Base-by-base conservation (phyloP, 2,113 vertebrate genomes). In the Phyllopteryx taeniolatus region DNA sequence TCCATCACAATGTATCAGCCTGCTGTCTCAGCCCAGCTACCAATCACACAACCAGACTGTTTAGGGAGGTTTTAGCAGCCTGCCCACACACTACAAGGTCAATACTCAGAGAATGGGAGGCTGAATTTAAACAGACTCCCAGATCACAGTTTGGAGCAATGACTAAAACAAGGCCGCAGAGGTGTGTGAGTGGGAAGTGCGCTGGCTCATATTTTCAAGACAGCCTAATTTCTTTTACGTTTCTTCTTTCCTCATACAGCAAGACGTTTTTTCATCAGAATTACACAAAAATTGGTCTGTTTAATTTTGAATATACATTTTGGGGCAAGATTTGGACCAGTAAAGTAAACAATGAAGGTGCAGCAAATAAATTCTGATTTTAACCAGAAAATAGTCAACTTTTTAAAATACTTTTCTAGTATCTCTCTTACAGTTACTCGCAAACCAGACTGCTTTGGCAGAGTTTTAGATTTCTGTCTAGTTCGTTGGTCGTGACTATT, bases 71-170 rank as follows among this genome's bases (percentile, higher is more conserved):
- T 80, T 74, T 27, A 85, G 73, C 67, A 59, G 74, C 70, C 76
- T 81, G 75, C 72, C 79, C 74, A 79, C 83, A 85, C 61, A 75
- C 81, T 76, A 83, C 82, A 84, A 89, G 83, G 86, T 89, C 83
- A 54, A 82, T 71, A 68, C 14, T 1, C 20, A 74, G 11, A 49
- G 54, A 63, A 63, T 6, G 53, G 68, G 47, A 77, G 56, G 51
- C 70, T 65, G 67, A 76, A 73, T 85, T 83, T 84, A 75, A 86
- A 82, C 76, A 72, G 44, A 57, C 54, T 76, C 75, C 54, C 75
- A 57, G 33, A 49, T 54, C 56, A 15, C 51, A 43, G 46, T 69
- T 75, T 27, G 46, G 33, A 77, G 54, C 27, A 65, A 20, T 68
- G 71, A 80, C 35, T 43, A 72, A 20, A 47, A 42, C 35, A 43